Base-by-base conservation (phyloP, 1,140 invertebrate species). In the Drosophila pachea region DNA sequence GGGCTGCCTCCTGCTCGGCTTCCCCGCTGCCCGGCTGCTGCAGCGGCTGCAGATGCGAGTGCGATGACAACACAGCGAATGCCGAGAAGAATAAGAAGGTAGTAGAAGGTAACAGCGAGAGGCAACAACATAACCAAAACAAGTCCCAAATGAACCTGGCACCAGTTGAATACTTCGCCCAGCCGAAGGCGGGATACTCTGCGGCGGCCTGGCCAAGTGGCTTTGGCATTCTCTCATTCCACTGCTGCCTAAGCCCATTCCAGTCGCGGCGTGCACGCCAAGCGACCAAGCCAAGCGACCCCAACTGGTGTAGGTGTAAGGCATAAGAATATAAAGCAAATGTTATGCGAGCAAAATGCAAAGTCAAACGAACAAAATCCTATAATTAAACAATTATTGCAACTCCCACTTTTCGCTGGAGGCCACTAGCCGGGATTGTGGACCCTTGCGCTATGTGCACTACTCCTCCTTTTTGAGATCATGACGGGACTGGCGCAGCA, bases 361-460 rank as follows among this genome's bases (percentile, higher is more conserved):
- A 83, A 86, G 83, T 78, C 83, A 81, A 87, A 76, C 71, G 76
- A 76, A 78, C 86, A 88, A 88, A 88, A 79, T 88, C 87, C 87
- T 88, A 88, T 88, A 88, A 88, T 88, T 88, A 88, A 88, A 88
- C 87, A 88, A 88, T 88, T 88, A 88, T 88, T 87, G 87, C 83
- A 88, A 88, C 87, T 88, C 87, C 87, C 87, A 88, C 87, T 88
- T 88, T 86, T 87, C 77, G 87, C 87, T 79, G 45, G 73, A 73
- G 87, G 79, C 82, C 79, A 77, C 81, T 74, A 72, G 68, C 52
- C 64, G 72, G 72, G 75, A 54, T 73, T 68, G 64, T 65, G 81
- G 78, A 73, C 75, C 77, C 82, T 88, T 87, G 74, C 68, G 78
- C 82, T 88, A 79, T 88, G 77, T 88, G 87, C 87, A 78, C 87